A percentile compares a stretch with the other conserved stretches of the same genome.
phyloP scores from a whole-genome alignment of 2,797 vertebrate genomes.

The Pipistrellus pipistrellus region DNA sequence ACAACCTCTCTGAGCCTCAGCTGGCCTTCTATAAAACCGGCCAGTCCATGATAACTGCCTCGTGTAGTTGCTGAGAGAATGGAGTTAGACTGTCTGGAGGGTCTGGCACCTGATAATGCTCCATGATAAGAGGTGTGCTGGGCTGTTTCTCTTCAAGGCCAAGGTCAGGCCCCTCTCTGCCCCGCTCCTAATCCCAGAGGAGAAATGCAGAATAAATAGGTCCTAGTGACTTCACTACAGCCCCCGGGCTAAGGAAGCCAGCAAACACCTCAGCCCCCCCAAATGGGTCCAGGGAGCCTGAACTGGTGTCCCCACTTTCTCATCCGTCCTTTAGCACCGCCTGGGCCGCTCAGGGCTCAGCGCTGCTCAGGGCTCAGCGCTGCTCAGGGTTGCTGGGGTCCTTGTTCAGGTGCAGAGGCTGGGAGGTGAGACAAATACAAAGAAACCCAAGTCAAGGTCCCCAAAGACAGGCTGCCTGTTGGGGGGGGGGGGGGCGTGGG shows the following conservation, averaged over 20 bases:
- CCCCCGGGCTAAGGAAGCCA: conserved; percentile 8
- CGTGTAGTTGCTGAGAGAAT: conserved; percentile 2
- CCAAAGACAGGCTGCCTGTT: background rate
- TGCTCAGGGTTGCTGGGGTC: conserved; percentile 4
- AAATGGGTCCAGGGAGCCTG: background rate
- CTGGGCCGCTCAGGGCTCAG: background rate
- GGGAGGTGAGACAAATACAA: background rate
- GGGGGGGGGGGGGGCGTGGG: background rate
- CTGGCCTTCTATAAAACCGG: conserved; percentile 57
- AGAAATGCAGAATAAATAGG: background rate
- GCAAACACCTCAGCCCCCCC: background rate
- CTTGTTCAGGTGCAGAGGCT: conserved; percentile 7
- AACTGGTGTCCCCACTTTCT: background rate
- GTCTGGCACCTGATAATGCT: conserved; percentile 4
- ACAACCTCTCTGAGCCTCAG: conserved; percentile 62
- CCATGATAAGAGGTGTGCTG: background rate
- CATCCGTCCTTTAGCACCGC: background rate
- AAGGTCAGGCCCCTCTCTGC: conserved; percentile 50
- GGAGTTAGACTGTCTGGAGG: background rate
- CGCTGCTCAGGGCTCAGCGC: background rate
- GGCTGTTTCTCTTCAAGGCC: conserved; percentile 67
- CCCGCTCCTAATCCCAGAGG: background rate
- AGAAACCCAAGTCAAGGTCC: background rate
- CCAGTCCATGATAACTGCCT: background rate
- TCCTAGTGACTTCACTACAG: background rate